Percentiles rank a stretch among this genome's conserved stretches.
Evolutionary conservation across 2,888 invertebrate species (phyloP).

Genomic region (Griposia aprilina): DNA sequence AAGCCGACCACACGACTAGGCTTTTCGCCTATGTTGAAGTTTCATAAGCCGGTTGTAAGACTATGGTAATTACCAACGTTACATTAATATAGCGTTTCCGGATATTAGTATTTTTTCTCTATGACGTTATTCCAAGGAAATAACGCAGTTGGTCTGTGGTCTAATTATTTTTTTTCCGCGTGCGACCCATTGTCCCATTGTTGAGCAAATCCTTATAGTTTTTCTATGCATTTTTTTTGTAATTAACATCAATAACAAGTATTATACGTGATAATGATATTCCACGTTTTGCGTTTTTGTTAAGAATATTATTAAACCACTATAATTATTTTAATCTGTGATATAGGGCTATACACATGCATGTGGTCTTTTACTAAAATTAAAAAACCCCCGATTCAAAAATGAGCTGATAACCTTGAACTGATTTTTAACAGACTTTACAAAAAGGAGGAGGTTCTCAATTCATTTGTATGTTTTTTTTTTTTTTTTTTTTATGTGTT

Average conservation of each 20-base stretch:
- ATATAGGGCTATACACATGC: no score
- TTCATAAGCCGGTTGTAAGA: not conserved
- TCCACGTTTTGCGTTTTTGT: not conserved
- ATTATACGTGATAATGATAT: slow-evolving; percentile 6
- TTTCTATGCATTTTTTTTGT: slow-evolving; percentile 35
- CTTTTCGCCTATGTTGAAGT: no score
- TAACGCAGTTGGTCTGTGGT: slow-evolving; percentile 17
- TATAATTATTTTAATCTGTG: no score
- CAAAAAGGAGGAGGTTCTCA: no score
- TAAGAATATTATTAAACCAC: no score
- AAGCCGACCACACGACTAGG: no score
- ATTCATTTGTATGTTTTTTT: no score
- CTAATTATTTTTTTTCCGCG: slow-evolving; percentile 46
- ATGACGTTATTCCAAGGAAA: slow-evolving; percentile 53
- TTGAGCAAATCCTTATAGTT: slow-evolving; percentile 29
- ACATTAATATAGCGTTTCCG: slow-evolving; percentile 22
- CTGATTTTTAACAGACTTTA: no score
- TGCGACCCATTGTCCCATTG: slow-evolving; percentile 57
- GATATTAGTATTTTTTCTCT: slow-evolving; percentile 34
- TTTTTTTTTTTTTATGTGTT: no score
- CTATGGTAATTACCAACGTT: not conserved
- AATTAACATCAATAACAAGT: slow-evolving; percentile 45
- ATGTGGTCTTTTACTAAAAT: no score
- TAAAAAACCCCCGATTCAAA: no score
- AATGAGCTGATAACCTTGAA: no score